Evolutionary conservation across 1,140 invertebrate species (phyloP), one percentile per base, ranked within the genome.

Genomic region (Gryllus bimaculatus): DNA sequence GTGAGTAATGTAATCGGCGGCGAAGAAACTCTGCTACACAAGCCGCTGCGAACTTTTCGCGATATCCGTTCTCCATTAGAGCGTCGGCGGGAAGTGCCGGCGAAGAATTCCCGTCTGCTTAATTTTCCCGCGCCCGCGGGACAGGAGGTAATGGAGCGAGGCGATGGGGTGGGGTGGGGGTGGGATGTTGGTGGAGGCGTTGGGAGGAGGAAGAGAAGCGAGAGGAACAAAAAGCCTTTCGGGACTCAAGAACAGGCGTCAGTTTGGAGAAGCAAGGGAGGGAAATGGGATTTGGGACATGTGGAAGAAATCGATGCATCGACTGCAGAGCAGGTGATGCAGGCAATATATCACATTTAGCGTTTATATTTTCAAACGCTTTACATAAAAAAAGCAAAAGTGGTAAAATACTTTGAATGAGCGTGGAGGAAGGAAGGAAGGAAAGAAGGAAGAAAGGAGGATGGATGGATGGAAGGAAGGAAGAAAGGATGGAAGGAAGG

Each of bases 51-150:
- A 66, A 66, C 54, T 66, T 66, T 66, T 13, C 10, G 18, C 54
- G 54, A 66, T 66, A 66, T 66, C 54, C 54, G 54, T 66, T 66
- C 54, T 66, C 54, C 54, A 66, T 66, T 66, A 66, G 54, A 66
- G 26, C 54, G 54, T 18, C 54, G 18, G 54, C 26, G 7, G 54
- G 7, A 66, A 66, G 18, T 18, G 54, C 54, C 18, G 54, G 54
- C 54, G 54, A 66, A 66, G 54, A 66, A 66, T 66, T 66, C 54
- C 0, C 18, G 10, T 10, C 54, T 66, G 54, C 2, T 66, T 66
- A 66, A 66, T 66, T 66, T 39, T 18, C 10, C 54, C 10, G 54
- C 18, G 54, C 18, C 54, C 54, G 54, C 54, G 18, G 26, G 1
- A 66, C 2, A 18, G 18, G 54, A 66, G 18, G 54, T 66, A 66